Percentiles rank a stretch among this genome's conserved stretches.
Evolutionary conservation across 2,888 invertebrate genomes (phyloP).

Genomic region (Phortica magna): DNA sequence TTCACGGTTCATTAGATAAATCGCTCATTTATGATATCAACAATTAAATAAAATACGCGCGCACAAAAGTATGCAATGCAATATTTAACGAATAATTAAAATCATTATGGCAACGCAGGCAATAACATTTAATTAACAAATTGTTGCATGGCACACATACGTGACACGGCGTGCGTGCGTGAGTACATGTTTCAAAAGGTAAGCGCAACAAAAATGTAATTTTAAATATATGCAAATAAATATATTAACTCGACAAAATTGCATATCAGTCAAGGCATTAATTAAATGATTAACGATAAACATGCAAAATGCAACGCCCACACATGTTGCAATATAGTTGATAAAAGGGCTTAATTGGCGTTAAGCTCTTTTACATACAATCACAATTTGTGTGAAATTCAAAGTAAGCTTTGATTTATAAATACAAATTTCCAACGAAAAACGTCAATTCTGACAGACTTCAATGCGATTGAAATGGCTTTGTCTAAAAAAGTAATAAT

Average conservation of each 20-base stretch:
- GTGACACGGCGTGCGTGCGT: neutral
- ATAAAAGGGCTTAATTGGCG: neutral
- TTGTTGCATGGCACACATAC: neutral
- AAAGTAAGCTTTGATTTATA: no score
- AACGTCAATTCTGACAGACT: no score
- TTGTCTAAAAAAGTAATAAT: no score
- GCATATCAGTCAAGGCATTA: neutral
- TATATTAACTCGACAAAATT: neutral
- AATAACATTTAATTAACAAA: slow-evolving; percentile 3
- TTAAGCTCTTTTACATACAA: neutral
- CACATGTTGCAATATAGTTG: no score
- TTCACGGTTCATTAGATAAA: neutral
- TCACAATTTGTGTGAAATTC: neutral
- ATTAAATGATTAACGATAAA: neutral
- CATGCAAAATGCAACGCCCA: no score
- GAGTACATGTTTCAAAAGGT: neutral
- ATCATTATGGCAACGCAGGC: neutral
- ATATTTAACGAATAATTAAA: slow-evolving; percentile 2
- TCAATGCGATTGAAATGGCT: no score
- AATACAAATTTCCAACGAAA: no score
- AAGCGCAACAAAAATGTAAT: neutral
- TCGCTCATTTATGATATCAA: neutral
- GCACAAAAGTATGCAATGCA: neutral
- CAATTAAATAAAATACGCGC: neutral
- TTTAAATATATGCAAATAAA: neutral